phyloP scores from a whole-genome alignment of 2,888 invertebrate genomes.

The Apodemia hepburni region DNA sequence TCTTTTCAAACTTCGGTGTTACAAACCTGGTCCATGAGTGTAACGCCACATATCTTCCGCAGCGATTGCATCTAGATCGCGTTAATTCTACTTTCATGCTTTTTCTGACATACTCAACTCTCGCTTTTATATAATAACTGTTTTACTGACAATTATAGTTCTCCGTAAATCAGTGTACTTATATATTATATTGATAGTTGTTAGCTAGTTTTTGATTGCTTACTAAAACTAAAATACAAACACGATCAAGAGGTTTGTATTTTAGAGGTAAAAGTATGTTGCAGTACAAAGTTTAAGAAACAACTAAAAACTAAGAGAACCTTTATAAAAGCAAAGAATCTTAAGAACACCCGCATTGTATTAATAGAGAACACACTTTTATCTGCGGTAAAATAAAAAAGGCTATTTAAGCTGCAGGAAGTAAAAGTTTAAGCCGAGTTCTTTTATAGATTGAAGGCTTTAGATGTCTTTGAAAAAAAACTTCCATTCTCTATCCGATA shows the following conservation, averaged over 20 bases:
- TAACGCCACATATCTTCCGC: too few relatives aligned
- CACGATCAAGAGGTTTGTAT: not conserved
- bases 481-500: conserved; percentile 53
- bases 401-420: conserved; percentile 53
- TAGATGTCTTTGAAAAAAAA: conserved; percentile 55
- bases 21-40: too few relatives aligned
- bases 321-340: conserved; percentile 11
- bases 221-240: not conserved
- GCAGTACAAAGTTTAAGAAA: not conserved
- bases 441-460: conserved; percentile 59
- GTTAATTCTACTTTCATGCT: too few relatives aligned
- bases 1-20: too few relatives aligned
- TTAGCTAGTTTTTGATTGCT: too few relatives aligned
- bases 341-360: conserved; percentile 26
- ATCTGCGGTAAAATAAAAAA: conserved; percentile 41
- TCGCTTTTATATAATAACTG: too few relatives aligned
- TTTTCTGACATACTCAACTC: too few relatives aligned
- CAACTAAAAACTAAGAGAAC: conserved; percentile 2
- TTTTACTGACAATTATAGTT: too few relatives aligned
- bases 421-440: conserved; percentile 55
- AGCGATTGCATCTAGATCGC: too few relatives aligned
- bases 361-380: conserved; percentile 33
- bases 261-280: conserved; percentile 1
- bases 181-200: too few relatives aligned
- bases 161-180: too few relatives aligned